A percentile compares a stretch with the other conserved stretches of the same genome.
These are phyloP conservation scores for Catostomus latipinnis DNA, from an alignment of 2,797 vertebrate genomes.

Conservation along the genomic window DNA sequence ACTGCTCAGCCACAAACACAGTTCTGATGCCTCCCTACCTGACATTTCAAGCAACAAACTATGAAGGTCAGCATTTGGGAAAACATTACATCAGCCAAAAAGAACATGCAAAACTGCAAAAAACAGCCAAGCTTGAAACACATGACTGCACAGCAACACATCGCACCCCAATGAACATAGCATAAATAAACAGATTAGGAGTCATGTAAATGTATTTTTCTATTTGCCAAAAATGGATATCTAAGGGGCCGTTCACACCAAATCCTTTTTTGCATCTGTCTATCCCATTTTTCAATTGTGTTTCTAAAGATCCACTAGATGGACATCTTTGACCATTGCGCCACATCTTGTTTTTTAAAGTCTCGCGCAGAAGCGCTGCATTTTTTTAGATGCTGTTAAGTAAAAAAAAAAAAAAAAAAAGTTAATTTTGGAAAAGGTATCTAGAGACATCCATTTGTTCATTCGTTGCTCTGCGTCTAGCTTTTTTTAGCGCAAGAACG, in stretches of 20 bases:
- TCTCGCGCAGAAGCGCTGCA: no score
- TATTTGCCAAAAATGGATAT: not conserved
- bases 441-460: no score
- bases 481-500: no score
- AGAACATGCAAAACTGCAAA: conserved; percentile 6
- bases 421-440: no score
- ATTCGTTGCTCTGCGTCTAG: no score
- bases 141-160: conserved; percentile 1
- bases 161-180: not conserved
- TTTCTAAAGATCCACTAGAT: no score
- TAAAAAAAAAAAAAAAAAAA: no score
- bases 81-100: conserved; percentile 5
- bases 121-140: not conserved
- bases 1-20: conserved; percentile 34
- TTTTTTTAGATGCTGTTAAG: no score
- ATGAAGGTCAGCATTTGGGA: conserved; percentile 7
- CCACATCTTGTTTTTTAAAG: no score
- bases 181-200: not conserved
- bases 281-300: no score
- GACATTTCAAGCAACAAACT: conserved; percentile 20
- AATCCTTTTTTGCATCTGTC: no score
- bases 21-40: conserved; percentile 17
- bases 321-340: no score
- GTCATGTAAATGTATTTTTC: not conserved
- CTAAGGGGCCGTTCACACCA: not conserved